Percentiles rank a stretch among this genome's conserved stretches.
phyloP scores from a whole-genome alignment of 2,888 invertebrate species.

The Ichneumon xanthorius region DNA sequence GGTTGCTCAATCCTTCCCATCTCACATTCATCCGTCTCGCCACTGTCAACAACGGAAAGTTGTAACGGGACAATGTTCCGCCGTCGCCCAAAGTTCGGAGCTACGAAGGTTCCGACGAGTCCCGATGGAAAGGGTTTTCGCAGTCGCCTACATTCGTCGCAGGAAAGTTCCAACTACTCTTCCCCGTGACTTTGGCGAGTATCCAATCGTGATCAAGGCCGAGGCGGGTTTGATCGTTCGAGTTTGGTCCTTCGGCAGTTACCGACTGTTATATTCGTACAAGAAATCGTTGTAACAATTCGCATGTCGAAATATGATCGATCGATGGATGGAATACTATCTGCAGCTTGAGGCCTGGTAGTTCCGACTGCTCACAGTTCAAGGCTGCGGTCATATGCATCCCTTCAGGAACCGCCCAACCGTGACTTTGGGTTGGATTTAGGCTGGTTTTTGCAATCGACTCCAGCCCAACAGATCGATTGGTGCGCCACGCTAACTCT shows the following conservation, averaged over 20 bases:
- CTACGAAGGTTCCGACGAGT: not conserved
- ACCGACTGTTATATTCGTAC: not conserved
- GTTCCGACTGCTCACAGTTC: not conserved
- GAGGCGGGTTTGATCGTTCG: conserved; percentile 23
- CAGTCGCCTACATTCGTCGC: not conserved
- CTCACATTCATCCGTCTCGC: not conserved
- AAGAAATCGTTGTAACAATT: not conserved
- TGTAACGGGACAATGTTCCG: not conserved
- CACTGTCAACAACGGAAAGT: conserved; percentile 12
- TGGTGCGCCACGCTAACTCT: not conserved
- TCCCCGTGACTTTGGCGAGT: conserved; percentile 55
- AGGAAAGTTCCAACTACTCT: not conserved
- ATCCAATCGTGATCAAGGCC: conserved; percentile 65
- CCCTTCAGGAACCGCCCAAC: not conserved
- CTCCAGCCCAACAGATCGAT: not conserved
- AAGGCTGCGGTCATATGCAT: not conserved
- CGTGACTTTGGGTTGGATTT: not conserved
- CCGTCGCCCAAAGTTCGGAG: not conserved
- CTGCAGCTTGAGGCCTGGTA: not conserved
- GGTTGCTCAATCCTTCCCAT: not conserved
- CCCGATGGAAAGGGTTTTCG: not conserved
- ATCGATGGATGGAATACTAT: not conserved
- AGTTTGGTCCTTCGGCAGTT: not conserved
- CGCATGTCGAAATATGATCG: not conserved
- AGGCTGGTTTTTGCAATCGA: not conserved